phyloP scores from a whole-genome alignment of 2,797 vertebrate genomes.

The Bufotes viridis region DNA sequence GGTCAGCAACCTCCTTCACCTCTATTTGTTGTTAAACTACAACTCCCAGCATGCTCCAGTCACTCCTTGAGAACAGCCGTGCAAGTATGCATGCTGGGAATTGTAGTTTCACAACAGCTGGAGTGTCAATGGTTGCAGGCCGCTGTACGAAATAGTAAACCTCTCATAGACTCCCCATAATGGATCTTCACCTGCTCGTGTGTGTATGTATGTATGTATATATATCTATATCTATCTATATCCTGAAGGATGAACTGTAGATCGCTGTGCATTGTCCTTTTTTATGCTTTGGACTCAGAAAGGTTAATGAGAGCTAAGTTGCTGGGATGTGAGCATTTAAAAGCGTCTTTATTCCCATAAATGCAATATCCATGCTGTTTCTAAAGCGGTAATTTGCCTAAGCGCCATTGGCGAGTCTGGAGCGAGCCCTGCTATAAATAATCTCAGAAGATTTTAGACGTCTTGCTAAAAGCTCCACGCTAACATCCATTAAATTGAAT shows the following conservation, averaged over 20 bases:
- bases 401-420: conserved; percentile 1
- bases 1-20: background rate
- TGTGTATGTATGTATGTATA: background rate
- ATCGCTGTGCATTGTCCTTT: background rate
- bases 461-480: conserved; percentile 19
- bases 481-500: conserved; percentile 10
- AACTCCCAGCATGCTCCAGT: no score
- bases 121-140: no score
- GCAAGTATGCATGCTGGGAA: no score
- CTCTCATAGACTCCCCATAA: background rate
- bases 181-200: no score
- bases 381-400: conserved; percentile 25
- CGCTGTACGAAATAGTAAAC: no score
- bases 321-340: conserved; percentile 18
- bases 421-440: conserved; percentile 13
- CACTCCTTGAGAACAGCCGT: no score
- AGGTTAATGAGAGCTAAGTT: conserved; percentile 24
- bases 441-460: conserved; percentile 20
- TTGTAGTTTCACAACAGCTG: no score
- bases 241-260: background rate
- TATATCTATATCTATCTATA: no score
- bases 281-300: background rate
- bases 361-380: conserved; percentile 33
- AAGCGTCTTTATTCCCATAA: conserved; percentile 37
- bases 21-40: no score